A percentile compares a stretch with the other conserved stretches of the same genome.
Evolutionary conservation across 2,113 vertebrate genomes (phyloP).

Genomic region (Penelope pileata): DNA sequence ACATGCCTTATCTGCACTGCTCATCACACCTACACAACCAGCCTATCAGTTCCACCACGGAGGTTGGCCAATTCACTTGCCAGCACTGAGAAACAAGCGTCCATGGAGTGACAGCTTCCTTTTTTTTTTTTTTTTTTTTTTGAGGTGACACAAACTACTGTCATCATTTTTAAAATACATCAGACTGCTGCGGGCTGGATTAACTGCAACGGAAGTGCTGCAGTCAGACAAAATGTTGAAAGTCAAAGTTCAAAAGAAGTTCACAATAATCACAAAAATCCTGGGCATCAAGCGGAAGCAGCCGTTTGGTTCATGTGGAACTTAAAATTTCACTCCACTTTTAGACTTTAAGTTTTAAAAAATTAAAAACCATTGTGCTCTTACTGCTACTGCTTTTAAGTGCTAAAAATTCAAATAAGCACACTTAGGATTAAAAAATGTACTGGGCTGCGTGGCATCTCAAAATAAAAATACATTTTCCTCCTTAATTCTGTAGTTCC

Average conservation of each 20-base stretch:
- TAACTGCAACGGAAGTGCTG: neutral
- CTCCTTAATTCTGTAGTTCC: neutral
- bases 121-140: no score
- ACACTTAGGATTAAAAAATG: neutral
- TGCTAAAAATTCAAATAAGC: neutral
- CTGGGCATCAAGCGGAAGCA: neutral
- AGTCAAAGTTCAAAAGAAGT: neutral
- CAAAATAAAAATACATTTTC: neutral
- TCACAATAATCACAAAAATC: neutral
- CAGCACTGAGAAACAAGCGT: neutral
- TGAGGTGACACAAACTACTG: neutral
- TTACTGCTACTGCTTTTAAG: neutral
- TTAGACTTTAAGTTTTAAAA: neutral
- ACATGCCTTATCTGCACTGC: neutral
- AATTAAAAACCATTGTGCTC: neutral
- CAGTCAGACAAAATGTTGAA: neutral
- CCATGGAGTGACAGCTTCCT: neutral
- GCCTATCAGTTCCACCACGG: accelerated
- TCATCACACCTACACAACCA: neutral
- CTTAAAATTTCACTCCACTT: neutral
- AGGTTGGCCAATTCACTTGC: neutral
- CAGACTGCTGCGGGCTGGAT: neutral
- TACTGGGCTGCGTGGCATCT: neutral
- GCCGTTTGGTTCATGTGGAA: neutral
- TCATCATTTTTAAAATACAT: neutral